Conservation (phyloP, 2,113 vertebrate species). For the Petromus typicus region DNA sequence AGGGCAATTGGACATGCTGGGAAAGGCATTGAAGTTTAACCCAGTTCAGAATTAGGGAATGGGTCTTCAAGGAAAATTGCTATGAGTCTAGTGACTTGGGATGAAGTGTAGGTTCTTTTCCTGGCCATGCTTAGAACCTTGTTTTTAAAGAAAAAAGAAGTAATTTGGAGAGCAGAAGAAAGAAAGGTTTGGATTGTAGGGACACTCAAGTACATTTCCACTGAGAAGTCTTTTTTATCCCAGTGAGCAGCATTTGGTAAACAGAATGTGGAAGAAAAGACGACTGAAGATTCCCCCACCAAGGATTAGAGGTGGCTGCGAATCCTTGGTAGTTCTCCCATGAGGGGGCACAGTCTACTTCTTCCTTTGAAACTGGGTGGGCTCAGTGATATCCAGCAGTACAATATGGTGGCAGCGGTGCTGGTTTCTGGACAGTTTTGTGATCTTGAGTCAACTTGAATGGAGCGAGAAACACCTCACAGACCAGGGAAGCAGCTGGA, state of each 20-base stretch:
- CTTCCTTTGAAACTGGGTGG: accelerated
- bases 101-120: too few species aligned
- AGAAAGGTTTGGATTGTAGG: background rate
- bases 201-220: too few species aligned
- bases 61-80: accelerated
- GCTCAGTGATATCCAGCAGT: accelerated
- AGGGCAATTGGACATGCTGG: accelerated
- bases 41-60: accelerated
- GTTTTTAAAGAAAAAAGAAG: background rate
- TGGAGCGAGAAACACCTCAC: background rate
- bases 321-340: accelerated
- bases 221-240: background rate
- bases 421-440: background rate
- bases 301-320: accelerated
- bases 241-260: background rate
- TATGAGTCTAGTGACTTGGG: background rate
- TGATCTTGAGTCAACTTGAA: background rate
- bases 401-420: accelerated
- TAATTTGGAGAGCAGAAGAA: background rate
- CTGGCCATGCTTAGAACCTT: accelerated
- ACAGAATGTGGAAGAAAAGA: too few species aligned
- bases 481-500: background rate
- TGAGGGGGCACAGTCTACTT: accelerated
- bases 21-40: background rate
- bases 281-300: accelerated